These are phyloP conservation scores for Manduca sexta DNA, from an alignment of 1,140 invertebrate species.

Conservation along the genomic window DNA sequence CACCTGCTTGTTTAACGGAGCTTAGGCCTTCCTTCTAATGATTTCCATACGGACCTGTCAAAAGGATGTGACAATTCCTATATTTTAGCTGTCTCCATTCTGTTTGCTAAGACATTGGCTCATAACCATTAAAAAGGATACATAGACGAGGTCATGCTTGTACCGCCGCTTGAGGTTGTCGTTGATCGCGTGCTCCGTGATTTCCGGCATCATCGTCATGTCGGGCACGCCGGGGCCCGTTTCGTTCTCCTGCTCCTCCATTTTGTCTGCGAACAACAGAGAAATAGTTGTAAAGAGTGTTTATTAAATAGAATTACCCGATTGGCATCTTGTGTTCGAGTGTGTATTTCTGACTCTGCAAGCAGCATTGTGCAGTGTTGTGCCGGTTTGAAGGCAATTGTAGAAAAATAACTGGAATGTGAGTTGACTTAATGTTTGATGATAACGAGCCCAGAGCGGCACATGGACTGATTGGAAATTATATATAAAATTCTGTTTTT, in stretches of 20 bases:
- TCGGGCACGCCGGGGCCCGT: slow-evolving; percentile 83
- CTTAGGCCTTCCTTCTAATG: too few relatives aligned
- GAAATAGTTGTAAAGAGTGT: neutral
- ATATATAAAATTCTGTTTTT: too few relatives aligned
- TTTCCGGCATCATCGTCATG: slow-evolving; percentile 95
- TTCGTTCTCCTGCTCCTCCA: slow-evolving; percentile 60
- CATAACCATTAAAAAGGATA: slow-evolving; percentile 89
- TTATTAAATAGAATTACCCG: neutral
- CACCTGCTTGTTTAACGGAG: too few relatives aligned
- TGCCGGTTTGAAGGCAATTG: too few relatives aligned
- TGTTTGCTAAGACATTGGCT: too few relatives aligned
- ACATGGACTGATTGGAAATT: too few relatives aligned
- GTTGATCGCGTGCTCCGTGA: slow-evolving; percentile 94
- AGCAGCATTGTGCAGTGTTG: neutral
- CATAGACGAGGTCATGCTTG: slow-evolving; percentile 90
- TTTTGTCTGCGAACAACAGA: slow-evolving; percentile 46
- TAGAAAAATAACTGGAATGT: too few relatives aligned
- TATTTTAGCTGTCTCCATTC: too few relatives aligned
- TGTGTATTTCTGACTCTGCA: neutral
- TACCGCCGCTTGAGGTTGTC: slow-evolving; percentile 91
- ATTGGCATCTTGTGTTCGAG: neutral
- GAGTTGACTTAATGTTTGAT: too few relatives aligned
- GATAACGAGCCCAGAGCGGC: too few relatives aligned
- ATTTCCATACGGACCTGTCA: too few relatives aligned
- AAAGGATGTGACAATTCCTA: too few relatives aligned